phyloP scores from a whole-genome alignment of 2,888 invertebrate genomes.

The Xestia rhomboidea region DNA sequence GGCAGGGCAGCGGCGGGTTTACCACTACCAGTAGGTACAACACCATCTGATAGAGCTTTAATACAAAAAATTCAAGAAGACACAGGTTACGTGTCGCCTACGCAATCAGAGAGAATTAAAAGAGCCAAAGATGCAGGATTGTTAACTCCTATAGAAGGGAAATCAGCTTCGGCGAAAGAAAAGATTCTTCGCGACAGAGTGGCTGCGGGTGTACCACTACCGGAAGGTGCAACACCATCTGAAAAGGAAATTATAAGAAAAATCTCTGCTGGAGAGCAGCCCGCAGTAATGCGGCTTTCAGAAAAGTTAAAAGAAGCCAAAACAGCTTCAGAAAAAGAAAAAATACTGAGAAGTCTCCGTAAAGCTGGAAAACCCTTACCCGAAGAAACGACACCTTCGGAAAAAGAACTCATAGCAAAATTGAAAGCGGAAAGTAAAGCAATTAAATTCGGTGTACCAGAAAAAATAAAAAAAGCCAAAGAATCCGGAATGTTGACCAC shows the following conservation, averaged over 20 bases:
- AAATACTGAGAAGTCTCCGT: slow-evolving; percentile 63
- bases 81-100: slow-evolving; percentile 65
- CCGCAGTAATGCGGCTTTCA: slow-evolving; percentile 43
- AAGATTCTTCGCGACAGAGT: slow-evolving; percentile 61
- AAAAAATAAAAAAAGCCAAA: slow-evolving; percentile 46
- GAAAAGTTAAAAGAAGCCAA: slow-evolving; percentile 67
- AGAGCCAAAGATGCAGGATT: slow-evolving; percentile 65
- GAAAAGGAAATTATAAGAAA: slow-evolving; percentile 61
- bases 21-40: slow-evolving; percentile 66
- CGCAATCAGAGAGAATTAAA: slow-evolving; percentile 60
- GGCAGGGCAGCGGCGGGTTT: slow-evolving; percentile 63
- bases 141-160: slow-evolving; percentile 66
- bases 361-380: slow-evolving; percentile 65
- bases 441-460: slow-evolving; percentile 52
- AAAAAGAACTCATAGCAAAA: slow-evolving; percentile 63
- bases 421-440: slow-evolving; percentile 46
- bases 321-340: slow-evolving; percentile 68
- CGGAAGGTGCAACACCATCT: slow-evolving; percentile 67
- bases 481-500: slow-evolving; percentile 65
- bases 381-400: slow-evolving; percentile 57
- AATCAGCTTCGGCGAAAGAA: slow-evolving; percentile 65
- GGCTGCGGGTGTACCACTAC: slow-evolving; percentile 50
- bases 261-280: slow-evolving; percentile 32
- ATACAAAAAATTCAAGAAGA: slow-evolving; percentile 59
- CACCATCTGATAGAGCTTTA: slow-evolving; percentile 64